Evolutionary conservation across 2,797 vertebrate species (phyloP), one percentile per base, ranked within the genome.

Genomic region (Periophthalmus magnuspinnatus): DNA sequence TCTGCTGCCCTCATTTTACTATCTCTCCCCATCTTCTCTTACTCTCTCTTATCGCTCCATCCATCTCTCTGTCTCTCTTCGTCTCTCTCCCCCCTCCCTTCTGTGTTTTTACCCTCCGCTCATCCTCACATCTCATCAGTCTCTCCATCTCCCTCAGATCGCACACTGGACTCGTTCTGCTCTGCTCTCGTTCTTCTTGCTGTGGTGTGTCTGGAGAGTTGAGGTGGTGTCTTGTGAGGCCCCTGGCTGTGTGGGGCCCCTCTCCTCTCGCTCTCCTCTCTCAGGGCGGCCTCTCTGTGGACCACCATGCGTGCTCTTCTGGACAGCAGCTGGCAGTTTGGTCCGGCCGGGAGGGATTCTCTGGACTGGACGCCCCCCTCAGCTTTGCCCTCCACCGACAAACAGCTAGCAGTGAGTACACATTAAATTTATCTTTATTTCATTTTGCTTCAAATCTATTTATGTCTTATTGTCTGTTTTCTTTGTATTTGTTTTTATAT

Each of bases 321-420:
- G 85, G 93, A 93, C 66, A 96, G 93, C 93, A 96, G 92, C 92
- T 95, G 94, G 95, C 92, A 93, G 90, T 97, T 96, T 34, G 95
- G 96, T 68, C 95, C 95, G 0, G 95, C 95, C 0, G 93, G 94
- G 67, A 89, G 95, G 56, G 95, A 94, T 66, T 94, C 90, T n/a
- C 92, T 96, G 6, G 94, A 97, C 91, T 95, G 94, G 95, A 84
- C 95, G 2, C 91, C 94, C 0, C 93, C 95, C 54, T 91, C 94
- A 0, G 85, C 90, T 60, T 90, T 90, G 63, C 89, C 93, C 2
- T 92, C 95, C 74, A 91, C 83, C 24, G 95, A 96, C 85, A 91
- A 92, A 67, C 93, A 91, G 45, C 83, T 93, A 89, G 95, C 41
- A 5, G 62, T 96, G 77, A 88, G 95, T 95, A 85, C 5, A 36